These are phyloP conservation scores for Barnardius zonarius DNA, from an alignment of 2,113 vertebrate genomes.

Conservation along the genomic window DNA sequence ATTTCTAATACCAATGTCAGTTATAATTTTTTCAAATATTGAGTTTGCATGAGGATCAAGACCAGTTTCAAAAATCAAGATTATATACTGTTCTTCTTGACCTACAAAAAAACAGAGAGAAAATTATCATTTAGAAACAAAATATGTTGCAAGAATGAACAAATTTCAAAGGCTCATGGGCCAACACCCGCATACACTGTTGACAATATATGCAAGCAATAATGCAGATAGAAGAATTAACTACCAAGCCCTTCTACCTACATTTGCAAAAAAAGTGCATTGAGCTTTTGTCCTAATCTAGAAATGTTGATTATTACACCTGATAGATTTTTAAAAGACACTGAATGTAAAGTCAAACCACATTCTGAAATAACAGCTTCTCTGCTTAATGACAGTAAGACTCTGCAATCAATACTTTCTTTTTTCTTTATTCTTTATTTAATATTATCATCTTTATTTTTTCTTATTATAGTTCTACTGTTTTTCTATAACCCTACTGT, in stretches of 20 bases:
- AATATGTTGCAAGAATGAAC: not conserved
- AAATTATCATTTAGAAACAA: not conserved
- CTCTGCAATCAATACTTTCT: not conserved
- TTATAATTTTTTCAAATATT: constrained; percentile 91
- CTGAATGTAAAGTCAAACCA: not conserved
- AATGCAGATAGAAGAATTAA: not conserved
- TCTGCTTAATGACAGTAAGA: not conserved
- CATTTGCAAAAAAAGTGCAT: not conserved
- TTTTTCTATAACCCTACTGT: not conserved
- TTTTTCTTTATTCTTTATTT: no score
- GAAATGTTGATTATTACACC: not conserved
- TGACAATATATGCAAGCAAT: not conserved
- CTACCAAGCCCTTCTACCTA: not conserved
- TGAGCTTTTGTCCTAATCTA: not conserved
- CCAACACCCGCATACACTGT: accelerated
- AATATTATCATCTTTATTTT: not conserved
- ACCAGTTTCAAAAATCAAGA: constrained; percentile 93
- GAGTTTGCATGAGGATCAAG: constrained; percentile 82
- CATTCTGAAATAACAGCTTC: not conserved
- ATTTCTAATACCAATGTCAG: constrained; percentile 87
- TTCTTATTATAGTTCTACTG: not conserved
- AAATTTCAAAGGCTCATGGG: not conserved
- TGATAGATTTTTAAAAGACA: not conserved
- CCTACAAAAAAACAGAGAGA: constrained; percentile 69
- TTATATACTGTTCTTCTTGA: constrained; percentile 91